Evolutionary conservation across 2,113 vertebrate species (phyloP), one percentile per base, ranked within the genome.

Genomic region (Corydoras sp.): DNA sequence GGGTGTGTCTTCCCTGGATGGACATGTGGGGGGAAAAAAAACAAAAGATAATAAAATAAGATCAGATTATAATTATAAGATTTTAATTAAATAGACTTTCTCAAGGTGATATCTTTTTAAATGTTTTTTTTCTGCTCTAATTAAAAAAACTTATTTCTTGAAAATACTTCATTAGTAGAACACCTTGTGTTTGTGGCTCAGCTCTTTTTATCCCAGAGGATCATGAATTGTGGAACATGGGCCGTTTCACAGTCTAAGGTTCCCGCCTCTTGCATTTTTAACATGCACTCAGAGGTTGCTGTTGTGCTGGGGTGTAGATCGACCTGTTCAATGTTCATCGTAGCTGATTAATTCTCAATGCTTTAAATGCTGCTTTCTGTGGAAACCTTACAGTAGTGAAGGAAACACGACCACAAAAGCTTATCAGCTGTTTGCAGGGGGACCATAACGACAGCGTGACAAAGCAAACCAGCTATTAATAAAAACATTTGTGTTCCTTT

Each of bases 211-310:
- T 56, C 13, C 2, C 62, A 51, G 60, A 55, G 58, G 54, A 18
- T 59, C 56, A 29, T 53, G 56, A 5, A 4, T 53, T 73, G 63
- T 51, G 56, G 31, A 32, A 32, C 62, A 5, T 6, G 10, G 43
- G 12, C 54, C 18, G 12, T 12, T 32, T 54, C 5, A 0, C 10
- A 51, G 51, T 55, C 10, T 73, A 13, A 15, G 6, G 50, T 77
- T 77, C 61, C 76, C 11, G 30, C 18, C 56, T 65, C 18, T 7
- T 77, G 66, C 65, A 73, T 73, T 65, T 77, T 77, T 77, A 56
- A 69, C 35, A 2, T 29, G 29, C 10, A 43, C 61, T 73, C 55
- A 14, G 71, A 61, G 69, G 50, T 61, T 49, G 58, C 65, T 24
- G 56, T 58, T 53, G 63, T 73, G 55, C 60, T 6, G 1, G 71